Base-by-base conservation (phyloP, 92 coral and sea anemone genomes). In the Pocillopora grandis region DNA sequence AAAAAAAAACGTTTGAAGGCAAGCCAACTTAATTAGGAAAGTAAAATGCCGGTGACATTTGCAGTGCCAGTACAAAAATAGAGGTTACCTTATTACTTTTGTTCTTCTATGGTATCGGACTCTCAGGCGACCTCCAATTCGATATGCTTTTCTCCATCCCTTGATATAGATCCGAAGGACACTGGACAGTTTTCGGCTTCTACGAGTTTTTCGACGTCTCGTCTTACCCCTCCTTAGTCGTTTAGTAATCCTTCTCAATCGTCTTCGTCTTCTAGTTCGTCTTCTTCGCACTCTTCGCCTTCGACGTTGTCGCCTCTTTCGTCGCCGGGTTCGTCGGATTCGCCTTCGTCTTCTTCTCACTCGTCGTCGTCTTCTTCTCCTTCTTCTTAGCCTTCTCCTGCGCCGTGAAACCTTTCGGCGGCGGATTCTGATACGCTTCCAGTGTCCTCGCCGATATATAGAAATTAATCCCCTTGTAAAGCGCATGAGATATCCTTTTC, bases 401-500 rank as follows among this genome's bases (percentile, higher is more conserved):
- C 86, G 72, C 74, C 80, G 49, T 63, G 79, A 56, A 1, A 73
- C 64, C 59, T 64, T 74, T 65, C 86, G 69, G 11, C 58, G 33
- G 23, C 80, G 72, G 7, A 56, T 49, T 66, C 3, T 16, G 56
- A 73, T 13, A 17, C 72, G 73, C 16, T 63, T n/a, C 80, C 86
- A 62, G 19, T 63, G 72, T n/a, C 75, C 12, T 62, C 49, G 11
- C 27, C 71, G 33, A 16, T 35, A 36, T 1, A 59, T 18, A 15
- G 10, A 37, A 14, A 81, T 19, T 14, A 59, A 11, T 58, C 85
- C 85, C 69, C n/a, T 81, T 36, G 0, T 71, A 71, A 81, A 42
- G 21, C 69, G 67, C 16, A 81, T 37, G 5, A 2, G 19, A 3
- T 1, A 12, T 52, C 10, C 3, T 81, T 15, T 71, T 14, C 60